Base-by-base conservation (phyloP, 2,113 vertebrate species). In the Salvelinus namaycush region DNA sequence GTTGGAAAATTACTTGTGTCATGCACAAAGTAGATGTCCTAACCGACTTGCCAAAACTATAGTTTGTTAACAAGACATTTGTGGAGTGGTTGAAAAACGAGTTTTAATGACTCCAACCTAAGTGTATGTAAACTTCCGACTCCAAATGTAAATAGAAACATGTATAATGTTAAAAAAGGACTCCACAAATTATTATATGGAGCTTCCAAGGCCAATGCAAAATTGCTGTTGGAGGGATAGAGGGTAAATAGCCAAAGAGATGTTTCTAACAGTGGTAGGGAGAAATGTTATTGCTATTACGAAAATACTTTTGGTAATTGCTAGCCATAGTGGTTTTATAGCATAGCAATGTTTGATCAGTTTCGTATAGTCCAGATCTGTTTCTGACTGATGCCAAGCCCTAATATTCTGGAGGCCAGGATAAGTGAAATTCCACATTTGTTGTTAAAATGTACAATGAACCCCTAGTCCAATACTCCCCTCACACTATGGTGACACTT, bases 111-210 rank as follows among this genome's bases (percentile, higher is more conserved):
- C 3, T 34, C 31, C 31, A 34, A 34, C 31, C 31, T 34, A 34
- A 34, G 31, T 34, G 31, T 6, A 6, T 34, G 5, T 34, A 34
- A 34, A 34, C 31, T 6, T 34, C 31, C 1, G 31, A 34, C 6
- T 34, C 1, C 31, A 34, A 34, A 6, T 34, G 31, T 34, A 34
- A 34, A 34, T 34, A 24, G 34, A 18, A 51, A 76, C 62, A 70
- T 65, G 57, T n/a, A 51, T 71, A 65, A 95, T 95, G 94, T 94
- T 95, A 93, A 95, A 95, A 95, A 95, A 95, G 95, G 94, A 91
- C 93, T 94, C 16, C 51, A 18, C 51, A 54, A 18, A 95, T 95
- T 94, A 92, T 93, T 95, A 94, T 93, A 93, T 93, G 65, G 1
- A 44, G 75, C 34, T 59, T 76, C 75, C 57, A 71, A 49, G 24